Conservation (phyloP, 2,113 vertebrate genomes). For the Triplophysa siluroides region DNA sequence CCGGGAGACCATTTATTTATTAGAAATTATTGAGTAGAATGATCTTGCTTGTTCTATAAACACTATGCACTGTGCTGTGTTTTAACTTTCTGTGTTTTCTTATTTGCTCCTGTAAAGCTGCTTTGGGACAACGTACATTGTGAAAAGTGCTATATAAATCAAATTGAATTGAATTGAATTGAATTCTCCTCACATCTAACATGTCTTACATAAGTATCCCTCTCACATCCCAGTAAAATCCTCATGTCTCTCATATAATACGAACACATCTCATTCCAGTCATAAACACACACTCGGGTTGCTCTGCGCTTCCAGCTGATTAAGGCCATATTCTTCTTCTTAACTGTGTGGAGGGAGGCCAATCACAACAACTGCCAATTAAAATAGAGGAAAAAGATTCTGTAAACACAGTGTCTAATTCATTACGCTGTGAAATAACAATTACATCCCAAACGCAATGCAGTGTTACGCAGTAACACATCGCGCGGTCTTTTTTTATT, state of each 20-base stretch:
- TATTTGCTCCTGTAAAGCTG: no score
- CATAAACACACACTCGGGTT: not conserved
- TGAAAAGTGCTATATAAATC: no score
- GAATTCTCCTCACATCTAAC: no score
- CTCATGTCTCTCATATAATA: not conserved
- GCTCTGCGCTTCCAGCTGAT: slow-evolving; percentile 19
- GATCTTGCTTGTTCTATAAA: no score
- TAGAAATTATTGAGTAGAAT: no score
- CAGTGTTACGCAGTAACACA: slow-evolving; percentile 52
- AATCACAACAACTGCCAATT: slow-evolving; percentile 48
- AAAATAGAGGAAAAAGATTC: slow-evolving; percentile 28
- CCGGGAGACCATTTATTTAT: no score
- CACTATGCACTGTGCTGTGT: no score
- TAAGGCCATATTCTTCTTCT: slow-evolving; percentile 35
- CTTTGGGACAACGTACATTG: no score
- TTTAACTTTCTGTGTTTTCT: no score
- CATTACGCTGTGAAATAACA: slow-evolving; percentile 51
- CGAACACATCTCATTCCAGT: slow-evolving; percentile 9
- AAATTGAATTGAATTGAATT: no score
- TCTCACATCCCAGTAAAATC: not conserved
- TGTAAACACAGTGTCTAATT: slow-evolving; percentile 47
- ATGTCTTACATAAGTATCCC: not conserved
- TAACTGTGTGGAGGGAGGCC: slow-evolving; percentile 38
- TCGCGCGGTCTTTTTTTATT: slow-evolving; percentile 52
- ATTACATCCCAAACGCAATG: slow-evolving; percentile 36